Evolutionary conservation across 1,140 invertebrate species (phyloP).

Genomic region (Drosophila ironensis): DNA sequence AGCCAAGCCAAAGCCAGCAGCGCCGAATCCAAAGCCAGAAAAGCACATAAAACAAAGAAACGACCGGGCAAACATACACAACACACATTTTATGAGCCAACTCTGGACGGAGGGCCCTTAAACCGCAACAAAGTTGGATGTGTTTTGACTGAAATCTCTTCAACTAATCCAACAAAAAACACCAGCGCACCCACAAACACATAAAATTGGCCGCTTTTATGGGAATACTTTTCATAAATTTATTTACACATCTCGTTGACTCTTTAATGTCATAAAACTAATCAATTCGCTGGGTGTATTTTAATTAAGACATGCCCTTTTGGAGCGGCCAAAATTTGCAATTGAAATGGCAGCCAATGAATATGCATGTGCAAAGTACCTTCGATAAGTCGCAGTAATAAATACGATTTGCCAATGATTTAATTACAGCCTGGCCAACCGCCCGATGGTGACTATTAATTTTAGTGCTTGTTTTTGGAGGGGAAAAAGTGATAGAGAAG

Average conservation of each 20-base stretch:
- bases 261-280: constrained; percentile 40
- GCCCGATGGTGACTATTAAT: constrained; percentile 13
- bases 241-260: constrained; percentile 46
- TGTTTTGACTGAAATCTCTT: constrained; percentile 9
- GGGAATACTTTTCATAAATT: constrained; percentile 60
- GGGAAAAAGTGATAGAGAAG: constrained; percentile 11
- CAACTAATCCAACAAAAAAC: background rate
- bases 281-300: constrained; percentile 26
- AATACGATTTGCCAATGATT: constrained; percentile 22
- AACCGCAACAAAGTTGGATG: constrained; percentile 68
- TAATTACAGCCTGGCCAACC: constrained; percentile 13
- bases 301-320: constrained; percentile 49
- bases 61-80: constrained; percentile 52
- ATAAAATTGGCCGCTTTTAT: constrained; percentile 51
- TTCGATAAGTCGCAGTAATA: constrained; percentile 15
- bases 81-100: constrained; percentile 73
- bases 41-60: constrained; percentile 68
- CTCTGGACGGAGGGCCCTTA: constrained; percentile 47
- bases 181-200: constrained; percentile 9
- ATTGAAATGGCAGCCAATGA: constrained; percentile 29
- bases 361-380: constrained; percentile 9
- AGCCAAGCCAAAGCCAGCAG: constrained; percentile 20
- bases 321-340: constrained; percentile 11
- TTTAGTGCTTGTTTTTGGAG: background rate
- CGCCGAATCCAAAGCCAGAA: constrained; percentile 23